Base-by-base conservation (phyloP, 2,113 vertebrate species). In the Actinemys pallida region DNA sequence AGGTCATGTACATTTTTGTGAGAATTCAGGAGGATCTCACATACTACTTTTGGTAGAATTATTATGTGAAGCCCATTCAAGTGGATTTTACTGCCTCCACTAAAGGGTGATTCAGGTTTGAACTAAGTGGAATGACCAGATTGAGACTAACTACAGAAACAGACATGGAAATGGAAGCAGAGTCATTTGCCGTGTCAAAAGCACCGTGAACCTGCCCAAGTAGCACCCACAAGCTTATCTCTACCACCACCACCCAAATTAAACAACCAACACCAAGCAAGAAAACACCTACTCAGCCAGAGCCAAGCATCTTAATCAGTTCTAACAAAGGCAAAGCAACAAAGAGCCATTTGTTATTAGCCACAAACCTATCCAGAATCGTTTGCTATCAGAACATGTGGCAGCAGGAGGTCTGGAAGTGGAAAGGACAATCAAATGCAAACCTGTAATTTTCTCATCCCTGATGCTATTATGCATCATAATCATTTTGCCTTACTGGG, bases 401-500 rank as follows among this genome's bases (percentile, higher is more conserved):
- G 76, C 81, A 85, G 52, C 31, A 86, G 80, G 47, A 50, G 22
- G 31, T 0, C 0, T 2, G 25, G n/a, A 86, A 81, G 25, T 27
- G 12, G 42, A 65, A 94, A 90, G 29, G 14, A 12, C 27, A 83
- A 88, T 81, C 1, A 78, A 78, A 78, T 47, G 31, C 8, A 83
- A 90, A 83, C 0, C 27, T 54, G 4, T 31, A 76, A 2, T 90
- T 65, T 11, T 88, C 52, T 92, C 47, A 5, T 84, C 59, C 84
- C 49, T 81, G 83, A 93, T 29, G 22, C 5, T 83, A 56, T 20
- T 20, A 57, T 84, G 13, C 4, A 2, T n/a, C 86, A 65, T 10
- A 79, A 89, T n/a, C 75, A 79, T 50, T 57, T 82, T 94, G 12
- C 6, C 81, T 90, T 87, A 86, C 52, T 24, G 52, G 76, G 53